Base-by-base conservation (phyloP, 2,888 invertebrate species). In the Drosophila kanekoi region DNA sequence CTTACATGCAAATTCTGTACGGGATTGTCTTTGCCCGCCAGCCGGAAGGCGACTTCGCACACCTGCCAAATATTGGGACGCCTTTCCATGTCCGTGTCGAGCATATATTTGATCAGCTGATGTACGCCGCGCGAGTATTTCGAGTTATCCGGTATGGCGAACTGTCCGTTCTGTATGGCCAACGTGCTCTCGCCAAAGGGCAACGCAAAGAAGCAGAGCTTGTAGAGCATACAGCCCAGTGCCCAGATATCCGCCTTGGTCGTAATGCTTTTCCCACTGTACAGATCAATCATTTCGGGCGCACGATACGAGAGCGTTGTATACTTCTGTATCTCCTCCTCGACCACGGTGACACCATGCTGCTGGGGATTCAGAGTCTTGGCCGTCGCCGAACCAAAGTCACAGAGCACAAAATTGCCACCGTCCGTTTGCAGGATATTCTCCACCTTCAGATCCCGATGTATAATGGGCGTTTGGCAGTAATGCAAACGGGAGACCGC, bases 271-370 rank as follows among this genome's bases (percentile, higher is more conserved):
- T 96, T 96, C 40, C 96, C 96, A 72, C 94, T 94, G 92, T 97
- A 98, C 89, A 98, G 94, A 92, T 98, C 97, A 37, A 98, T 95
- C 98, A 98, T 98, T 94, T 98, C 98, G 4, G 98, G 98, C 13
- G 98, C 94, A 85, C 98, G 94, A 91, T 98, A 98, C 76, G 97
- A 96, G 54, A 98, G 93, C 1, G 98, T 98, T 8, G 98, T 98
- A 91, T 98, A 98, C 90, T 96, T 94, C 92, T 96, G 95, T 75
- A 97, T 96, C 92, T 97, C 97, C 85, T 97, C 97, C 90, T 97
- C 96, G n/a, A 97, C 95, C 18, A 93, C 91, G 18, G 95, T 92
- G 10, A 95, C 95, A 51, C 96, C 95, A 85, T 95, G 95, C 69
- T 94, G 93, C 63, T 93, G 93, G 1, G 96, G 95, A 93, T 95